Base-by-base conservation (phyloP, 1,140 invertebrate species). In the Eriosoma lanigerum region DNA sequence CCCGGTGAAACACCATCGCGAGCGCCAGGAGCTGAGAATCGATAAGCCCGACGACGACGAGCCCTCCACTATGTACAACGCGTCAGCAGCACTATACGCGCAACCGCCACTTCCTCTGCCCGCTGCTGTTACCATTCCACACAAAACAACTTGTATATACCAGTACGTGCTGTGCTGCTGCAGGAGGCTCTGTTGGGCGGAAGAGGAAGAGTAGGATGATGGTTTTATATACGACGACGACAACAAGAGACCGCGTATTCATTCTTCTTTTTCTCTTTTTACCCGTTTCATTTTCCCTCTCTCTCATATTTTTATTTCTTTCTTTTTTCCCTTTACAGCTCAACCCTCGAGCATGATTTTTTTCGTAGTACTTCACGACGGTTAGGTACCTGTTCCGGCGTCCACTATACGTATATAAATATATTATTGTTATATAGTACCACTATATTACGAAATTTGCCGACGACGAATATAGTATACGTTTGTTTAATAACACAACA, bases 21-120 rank as follows among this genome's bases (percentile, higher is more conserved):
- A n/a, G 66, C 66, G 66, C 66, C 66, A 68, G 44, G 10, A 68
- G 66, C 13, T 68, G 66, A 24, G 68, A 52, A 72, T 72, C 68
- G 68, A 72, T 72, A 72, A 72, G 52, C 68, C 68, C 48, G 46
- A 72, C 68, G 46, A 72, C 68, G 44, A 46, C 44, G 26, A 32
- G 68, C 68, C 68, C 68, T 72, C 68, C 46, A 48, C 66, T 24
- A 46, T 48, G 21, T 15, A 68, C 38, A 48, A 26, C 44, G 66
- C 24, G 38, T 44, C 62, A 66, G 19, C 66, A 48, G 66, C 66
- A 48, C 38, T 24, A 62, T 60, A 66, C n/a, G n/a, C 62, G 32
- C n/a, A 32, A 13, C 64, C 29, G 10, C 19, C 32, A 19, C n/a
- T 38, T 38, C 60, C 60, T 9, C 60, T 17, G 9, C 19, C 19